These are phyloP conservation scores for Lagria hirta DNA, from an alignment of 2,888 invertebrate species.

Conservation along the genomic window DNA sequence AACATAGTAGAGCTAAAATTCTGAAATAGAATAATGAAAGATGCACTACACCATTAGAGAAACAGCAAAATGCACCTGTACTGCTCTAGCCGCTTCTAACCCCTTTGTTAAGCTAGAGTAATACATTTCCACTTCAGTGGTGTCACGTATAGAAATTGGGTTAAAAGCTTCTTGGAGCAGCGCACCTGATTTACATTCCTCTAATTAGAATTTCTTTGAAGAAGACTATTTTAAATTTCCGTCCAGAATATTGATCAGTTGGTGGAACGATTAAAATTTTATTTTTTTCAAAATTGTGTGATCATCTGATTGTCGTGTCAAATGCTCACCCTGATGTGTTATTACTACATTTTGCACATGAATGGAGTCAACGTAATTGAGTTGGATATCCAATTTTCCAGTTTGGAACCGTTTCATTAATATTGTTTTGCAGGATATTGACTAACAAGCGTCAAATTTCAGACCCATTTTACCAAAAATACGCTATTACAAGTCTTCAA, in stretches of 20 bases:
- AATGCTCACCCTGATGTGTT: constrained; percentile 6
- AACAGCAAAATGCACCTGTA: constrained; percentile 17
- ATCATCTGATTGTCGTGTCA: background rate
- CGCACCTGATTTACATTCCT: constrained; percentile 17
- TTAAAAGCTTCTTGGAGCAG: constrained; percentile 16
- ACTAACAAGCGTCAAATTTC: constrained; percentile 27
- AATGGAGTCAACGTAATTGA: constrained; percentile 22
- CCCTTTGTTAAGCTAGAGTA: constrained; percentile 6
- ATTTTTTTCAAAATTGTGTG: constrained; percentile 6
- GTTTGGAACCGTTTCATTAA: constrained; percentile 20
- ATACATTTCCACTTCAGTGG: constrained; percentile 12
- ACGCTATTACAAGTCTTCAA: constrained; percentile 4
- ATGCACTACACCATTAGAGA: constrained; percentile 12
- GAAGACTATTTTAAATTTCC: constrained; percentile 7
- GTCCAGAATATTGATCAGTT: too few species aligned
- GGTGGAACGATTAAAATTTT: constrained; percentile 4
- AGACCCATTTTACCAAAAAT: constrained; percentile 25
- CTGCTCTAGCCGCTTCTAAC: constrained; percentile 2
- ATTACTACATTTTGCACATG: constrained; percentile 16
- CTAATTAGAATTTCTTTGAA: constrained; percentile 16
- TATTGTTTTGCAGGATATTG: constrained; percentile 24
- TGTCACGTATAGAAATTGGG: constrained; percentile 16
- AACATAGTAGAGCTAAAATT: too few species aligned
- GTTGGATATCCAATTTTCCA: constrained; percentile 20
- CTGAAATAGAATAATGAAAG: too few species aligned